These are phyloP conservation scores for Crocidura indochinensis DNA, from an alignment of 2,797 vertebrate genomes.

Conservation along the genomic window DNA sequence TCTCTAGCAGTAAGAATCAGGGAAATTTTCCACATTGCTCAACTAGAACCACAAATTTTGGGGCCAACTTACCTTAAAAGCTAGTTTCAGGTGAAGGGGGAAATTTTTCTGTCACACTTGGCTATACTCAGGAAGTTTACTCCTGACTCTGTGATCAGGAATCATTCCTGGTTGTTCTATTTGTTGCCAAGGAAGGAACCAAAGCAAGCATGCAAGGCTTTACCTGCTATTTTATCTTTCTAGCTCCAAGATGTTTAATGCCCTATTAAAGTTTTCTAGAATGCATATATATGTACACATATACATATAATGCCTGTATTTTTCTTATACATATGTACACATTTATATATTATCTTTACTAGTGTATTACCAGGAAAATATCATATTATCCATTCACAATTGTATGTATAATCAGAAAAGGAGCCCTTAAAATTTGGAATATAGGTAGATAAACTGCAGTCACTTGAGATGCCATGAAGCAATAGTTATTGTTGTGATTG, in stretches of 20 bases:
- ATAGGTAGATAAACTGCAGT: background rate
- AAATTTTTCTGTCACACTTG: background rate
- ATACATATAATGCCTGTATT: background rate
- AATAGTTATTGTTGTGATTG: conserved; percentile 17
- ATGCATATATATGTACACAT: background rate
- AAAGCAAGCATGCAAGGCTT: too few relatives aligned
- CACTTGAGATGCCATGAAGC: conserved; percentile 26
- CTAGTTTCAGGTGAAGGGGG: conserved; percentile 28
- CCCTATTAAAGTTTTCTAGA: conserved; percentile 53
- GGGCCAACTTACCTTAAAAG: background rate
- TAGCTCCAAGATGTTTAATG: background rate
- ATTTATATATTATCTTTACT: background rate
- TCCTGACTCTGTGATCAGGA: too few relatives aligned
- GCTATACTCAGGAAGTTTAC: too few relatives aligned
- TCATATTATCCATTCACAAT: conserved; percentile 29
- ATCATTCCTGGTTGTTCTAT: too few relatives aligned
- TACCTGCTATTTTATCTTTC: too few relatives aligned
- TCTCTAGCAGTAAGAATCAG: background rate
- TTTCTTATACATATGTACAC: too few relatives aligned
- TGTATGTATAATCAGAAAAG: conserved; percentile 13
- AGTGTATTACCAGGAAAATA: conserved; percentile 40
- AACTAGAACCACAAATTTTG: conserved; percentile 21
- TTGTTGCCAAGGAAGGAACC: too few relatives aligned
- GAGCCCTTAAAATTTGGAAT: background rate
- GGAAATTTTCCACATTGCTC: background rate